Evolutionary conservation across 2,888 invertebrate species (phyloP).

Genomic region (Tetrapedia diversipes): DNA sequence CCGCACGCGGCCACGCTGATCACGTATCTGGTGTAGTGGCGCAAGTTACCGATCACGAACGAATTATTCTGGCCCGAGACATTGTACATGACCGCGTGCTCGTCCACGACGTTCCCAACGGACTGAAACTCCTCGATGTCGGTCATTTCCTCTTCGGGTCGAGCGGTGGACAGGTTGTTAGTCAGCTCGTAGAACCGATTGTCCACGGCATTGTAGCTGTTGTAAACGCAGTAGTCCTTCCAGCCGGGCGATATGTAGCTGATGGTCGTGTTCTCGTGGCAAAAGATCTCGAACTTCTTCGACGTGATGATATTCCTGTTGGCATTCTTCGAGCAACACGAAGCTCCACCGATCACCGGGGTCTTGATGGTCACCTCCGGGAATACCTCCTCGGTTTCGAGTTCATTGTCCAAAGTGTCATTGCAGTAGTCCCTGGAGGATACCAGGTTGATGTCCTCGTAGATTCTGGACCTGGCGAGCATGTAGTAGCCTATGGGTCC

Average conservation of each 20-base stretch:
- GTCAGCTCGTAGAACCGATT: constrained; percentile 52
- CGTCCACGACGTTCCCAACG: constrained; percentile 8
- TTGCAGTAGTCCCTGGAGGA: constrained; percentile 83
- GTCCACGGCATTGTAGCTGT: constrained; percentile 60
- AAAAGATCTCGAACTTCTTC: constrained; percentile 74
- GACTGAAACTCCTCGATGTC: background rate
- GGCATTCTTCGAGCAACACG: constrained; percentile 68
- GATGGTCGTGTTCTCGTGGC: constrained; percentile 70
- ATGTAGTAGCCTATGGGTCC: constrained; percentile 86
- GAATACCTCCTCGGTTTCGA: constrained; percentile 42
- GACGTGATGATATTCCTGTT: constrained; percentile 20
- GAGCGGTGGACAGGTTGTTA: constrained; percentile 39
- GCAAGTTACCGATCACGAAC: constrained; percentile 81
- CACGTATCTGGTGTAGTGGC: constrained; percentile 85
- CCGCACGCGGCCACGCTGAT: constrained; percentile 86
- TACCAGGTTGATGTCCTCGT: constrained; percentile 72
- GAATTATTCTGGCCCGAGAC: constrained; percentile 65
- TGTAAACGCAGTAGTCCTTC: constrained; percentile 71
- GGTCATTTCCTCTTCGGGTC: background rate
- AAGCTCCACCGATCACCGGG: constrained; percentile 25
- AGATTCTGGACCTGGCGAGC: constrained; percentile 75
- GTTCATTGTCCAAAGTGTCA: constrained; percentile 64
- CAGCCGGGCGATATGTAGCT: constrained; percentile 66
- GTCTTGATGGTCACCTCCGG: constrained; percentile 64
- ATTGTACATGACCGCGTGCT: constrained; percentile 66